Base-by-base conservation (phyloP, 92 coral and sea anemone species). In the Epizoanthus scotinus region DNA sequence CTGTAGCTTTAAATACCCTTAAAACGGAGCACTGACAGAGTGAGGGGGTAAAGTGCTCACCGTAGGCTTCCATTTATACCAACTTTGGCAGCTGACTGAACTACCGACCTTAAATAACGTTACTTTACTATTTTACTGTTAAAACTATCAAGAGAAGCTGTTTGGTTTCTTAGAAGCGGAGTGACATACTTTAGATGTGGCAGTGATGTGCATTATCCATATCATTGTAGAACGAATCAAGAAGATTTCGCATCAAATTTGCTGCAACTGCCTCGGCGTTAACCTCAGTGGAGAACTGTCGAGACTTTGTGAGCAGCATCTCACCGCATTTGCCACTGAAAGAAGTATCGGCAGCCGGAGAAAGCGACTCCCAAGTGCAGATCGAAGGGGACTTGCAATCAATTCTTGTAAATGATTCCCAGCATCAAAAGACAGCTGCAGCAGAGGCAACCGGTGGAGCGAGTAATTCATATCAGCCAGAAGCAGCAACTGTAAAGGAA, bases 191-290 rank as follows among this genome's bases (percentile, higher is more conserved):
- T 13, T 5, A 40, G 75, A 34, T 20, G 24, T 6, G 7, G 59
- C 21, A 15, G 22, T 12, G n/a, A 21, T 58, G 2, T 3, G 57
- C 22, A 8, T 21, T 59, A 29, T 22, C 14, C 14, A 1, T 19
- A 1, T 27, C 8, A 47, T 28, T 40, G 52, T 53, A 95, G 99
- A 88, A 87, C 50, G 92, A 86, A 27, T 79, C 88, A 12, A 80
- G 98, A 63, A 86, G 90, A 42, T 95, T 93, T 79, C 89, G 99
- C 24, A 82, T 95, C 58, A 93, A 90, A 87, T 95, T 95, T 71
- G 78, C 81, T 50, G 86, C 67, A 34, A 86, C 89, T 10, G 80
- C 83, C 18, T 82, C 86, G n/a, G n/a, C n/a, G 6, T 59, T 71
- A 67, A 84, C 92, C 7, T 87, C 94, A 22, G 14, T 29, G 22